A percentile compares a stretch with the other conserved stretches of the same genome.
Conservation (phyloP, 2,113 vertebrate genomes). For the Myotis davidii region DNA sequence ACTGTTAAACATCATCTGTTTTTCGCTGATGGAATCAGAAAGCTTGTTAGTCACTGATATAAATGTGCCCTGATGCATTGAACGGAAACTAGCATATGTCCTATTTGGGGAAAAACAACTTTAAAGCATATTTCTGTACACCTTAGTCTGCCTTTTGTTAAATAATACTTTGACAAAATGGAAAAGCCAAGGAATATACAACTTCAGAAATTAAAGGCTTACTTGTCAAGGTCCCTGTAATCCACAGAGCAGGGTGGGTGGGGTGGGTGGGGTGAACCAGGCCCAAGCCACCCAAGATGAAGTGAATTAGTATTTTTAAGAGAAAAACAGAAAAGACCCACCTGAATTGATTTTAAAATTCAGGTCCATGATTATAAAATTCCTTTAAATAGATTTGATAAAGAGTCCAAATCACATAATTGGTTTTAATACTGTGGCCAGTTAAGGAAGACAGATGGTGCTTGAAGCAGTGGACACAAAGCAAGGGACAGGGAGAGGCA, state of each 20-base stretch:
- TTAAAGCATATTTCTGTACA: not conserved
- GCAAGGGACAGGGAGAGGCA: not conserved
- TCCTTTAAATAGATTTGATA: not conserved
- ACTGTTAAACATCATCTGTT: not conserved
- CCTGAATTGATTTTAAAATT: constrained; percentile 49
- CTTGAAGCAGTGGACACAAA: too few relatives aligned
- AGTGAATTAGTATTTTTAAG: constrained; percentile 16
- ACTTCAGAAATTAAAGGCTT: not conserved
- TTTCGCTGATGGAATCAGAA: constrained; percentile 52
- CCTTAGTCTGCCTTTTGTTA: constrained; percentile 22
- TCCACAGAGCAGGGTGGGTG: not conserved
- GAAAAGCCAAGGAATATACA: not conserved
- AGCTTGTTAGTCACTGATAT: constrained; percentile 46
- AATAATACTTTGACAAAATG: constrained; percentile 28
- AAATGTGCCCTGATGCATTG: constrained; percentile 19
- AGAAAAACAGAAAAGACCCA: not conserved
- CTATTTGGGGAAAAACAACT: constrained; percentile 31
- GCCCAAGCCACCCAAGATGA: not conserved
- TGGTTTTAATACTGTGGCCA: constrained; percentile 6
- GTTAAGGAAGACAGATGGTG: not conserved
- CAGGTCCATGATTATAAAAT: constrained; percentile 20
- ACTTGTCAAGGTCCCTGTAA: not conserved
- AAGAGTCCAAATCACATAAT: not conserved
- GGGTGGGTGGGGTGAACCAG: too few relatives aligned
- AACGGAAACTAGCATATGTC: constrained; percentile 51